Evolutionary conservation across 2,113 vertebrate genomes (phyloP).

Genomic region (Forbesichthys papilliferus): DNA sequence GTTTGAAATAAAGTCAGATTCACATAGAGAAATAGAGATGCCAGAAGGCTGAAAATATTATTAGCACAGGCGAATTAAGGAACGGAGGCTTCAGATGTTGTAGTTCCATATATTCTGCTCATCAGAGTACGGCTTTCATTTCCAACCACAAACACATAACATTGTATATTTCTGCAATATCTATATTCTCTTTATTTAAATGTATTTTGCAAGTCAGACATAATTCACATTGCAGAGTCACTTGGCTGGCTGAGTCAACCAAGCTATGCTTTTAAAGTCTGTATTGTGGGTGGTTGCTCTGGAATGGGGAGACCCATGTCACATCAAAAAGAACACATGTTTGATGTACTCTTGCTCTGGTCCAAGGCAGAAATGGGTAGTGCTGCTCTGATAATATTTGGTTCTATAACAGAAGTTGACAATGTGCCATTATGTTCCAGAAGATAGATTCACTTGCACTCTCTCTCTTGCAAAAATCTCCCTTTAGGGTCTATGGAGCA

Average conservation of each 20-base stretch:
- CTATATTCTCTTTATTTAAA: too few relatives aligned
- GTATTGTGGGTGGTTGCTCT: constrained; percentile 3
- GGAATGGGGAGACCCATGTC: constrained; percentile 25
- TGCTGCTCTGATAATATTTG: background rate
- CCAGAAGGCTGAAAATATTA: constrained; percentile 1
- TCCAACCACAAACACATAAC: too few relatives aligned
- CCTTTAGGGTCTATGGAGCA: background rate
- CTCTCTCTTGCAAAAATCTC: too few relatives aligned
- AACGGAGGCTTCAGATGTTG: too few relatives aligned
- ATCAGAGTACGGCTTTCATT: too few relatives aligned
- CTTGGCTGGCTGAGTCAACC: constrained; percentile 26
- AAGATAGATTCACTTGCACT: background rate
- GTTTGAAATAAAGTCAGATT: constrained; percentile 45
- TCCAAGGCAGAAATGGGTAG: background rate
- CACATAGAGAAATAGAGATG: constrained; percentile 25
- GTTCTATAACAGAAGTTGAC: background rate
- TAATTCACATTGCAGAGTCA: too few relatives aligned
- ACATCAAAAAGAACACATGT: background rate
- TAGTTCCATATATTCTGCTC: too few relatives aligned
- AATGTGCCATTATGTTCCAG: background rate
- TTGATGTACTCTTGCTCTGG: too few relatives aligned
- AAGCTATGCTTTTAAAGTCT: constrained; percentile 27
- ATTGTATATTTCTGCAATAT: too few relatives aligned
- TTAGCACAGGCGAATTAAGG: too few relatives aligned
- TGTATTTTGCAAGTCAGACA: too few relatives aligned